These are phyloP conservation scores for Ammospiza nelsoni DNA, from an alignment of 2,113 vertebrate species.

Conservation along the genomic window DNA sequence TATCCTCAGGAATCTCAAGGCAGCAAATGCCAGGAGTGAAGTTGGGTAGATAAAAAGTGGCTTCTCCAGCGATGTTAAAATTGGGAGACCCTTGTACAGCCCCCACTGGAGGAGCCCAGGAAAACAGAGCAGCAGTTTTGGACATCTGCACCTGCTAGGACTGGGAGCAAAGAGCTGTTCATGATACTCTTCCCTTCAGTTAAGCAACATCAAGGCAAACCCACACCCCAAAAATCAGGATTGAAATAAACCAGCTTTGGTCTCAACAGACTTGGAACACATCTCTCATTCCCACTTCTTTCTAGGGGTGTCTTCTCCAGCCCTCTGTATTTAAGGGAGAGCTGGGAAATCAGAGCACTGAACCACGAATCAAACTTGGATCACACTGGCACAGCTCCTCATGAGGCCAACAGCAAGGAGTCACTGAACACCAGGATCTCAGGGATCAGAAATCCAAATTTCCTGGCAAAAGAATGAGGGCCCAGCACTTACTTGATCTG, in stretches of 20 bases:
- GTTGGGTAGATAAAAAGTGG: not conserved
- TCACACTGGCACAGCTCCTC: not conserved
- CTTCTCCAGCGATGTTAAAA: not conserved
- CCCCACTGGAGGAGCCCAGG: not conserved
- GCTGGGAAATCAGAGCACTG: not conserved
- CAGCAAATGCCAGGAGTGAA: not conserved
- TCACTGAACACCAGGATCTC: not conserved
- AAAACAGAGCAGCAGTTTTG: not conserved
- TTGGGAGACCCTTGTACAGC: not conserved
- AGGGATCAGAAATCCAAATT: not conserved
- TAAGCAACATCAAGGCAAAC: not conserved
- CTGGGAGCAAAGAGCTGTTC: not conserved
- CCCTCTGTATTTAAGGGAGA: not conserved
- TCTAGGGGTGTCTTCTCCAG: not conserved
- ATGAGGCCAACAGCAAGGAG: not conserved
- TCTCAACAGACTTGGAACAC: not conserved
- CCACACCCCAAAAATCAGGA: not conserved
- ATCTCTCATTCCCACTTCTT: not conserved
- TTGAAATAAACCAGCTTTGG: not conserved
- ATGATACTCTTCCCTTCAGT: not conserved
- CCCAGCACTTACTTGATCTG: constrained; percentile 87
- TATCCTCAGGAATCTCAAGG: not conserved
- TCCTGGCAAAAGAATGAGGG: not conserved
- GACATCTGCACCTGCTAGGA: not conserved
- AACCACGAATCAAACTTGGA: not conserved